Evolutionary conservation across 37 sponge, comb jelly and placozoan genomes (phyloP), one percentile per base, ranked within the genome.

Genomic region (Eunapius fragilis): DNA sequence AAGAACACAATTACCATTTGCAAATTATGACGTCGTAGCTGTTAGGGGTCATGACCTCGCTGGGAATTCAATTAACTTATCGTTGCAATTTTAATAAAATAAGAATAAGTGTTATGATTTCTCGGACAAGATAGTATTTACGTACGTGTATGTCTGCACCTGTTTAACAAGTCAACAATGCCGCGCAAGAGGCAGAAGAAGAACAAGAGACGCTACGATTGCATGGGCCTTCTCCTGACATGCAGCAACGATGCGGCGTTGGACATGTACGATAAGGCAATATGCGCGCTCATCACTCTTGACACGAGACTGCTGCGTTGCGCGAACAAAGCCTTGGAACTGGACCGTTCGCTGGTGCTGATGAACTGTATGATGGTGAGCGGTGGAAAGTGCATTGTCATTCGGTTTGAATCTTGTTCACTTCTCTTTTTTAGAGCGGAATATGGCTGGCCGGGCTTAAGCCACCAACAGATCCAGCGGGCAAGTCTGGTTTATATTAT

Each of bases 301-400:
- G 37, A 70, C 4, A 82, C 75, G 50, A 73, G 37, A 41, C 48
- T 67, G 5, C 35, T 74, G 14, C 82, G 82, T n/a, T 72, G n/a
- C 58, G 58, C 80, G 14, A 74, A 75, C 25, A 50, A 27, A 41
- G 86, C 86, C 0, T 28, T 90, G 36, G 86, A 90, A n/a, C 68
- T 74, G 35, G 90, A 90, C 25, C 48, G 27, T 24, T 49, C 25
- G 25, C 41, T 90, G 31, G 81, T 80, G 25, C 68, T 90, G 38
- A 86, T 78, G 2, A 80, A 81, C 76, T 90, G 86, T 12, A 0
- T 90, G 70, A 3, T 90, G 86, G 90, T 85, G 25, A 80, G 80
- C 74, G 25, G 25, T 25, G 27, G 19, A 2, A 30, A 25, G 19
- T 73, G 32, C 74, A 2, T 2, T 10, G 27, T 6, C 27, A 10